Evolutionary conservation across 2,797 vertebrate genomes (phyloP).

Genomic region (Enteromius afrohamiltoni): DNA sequence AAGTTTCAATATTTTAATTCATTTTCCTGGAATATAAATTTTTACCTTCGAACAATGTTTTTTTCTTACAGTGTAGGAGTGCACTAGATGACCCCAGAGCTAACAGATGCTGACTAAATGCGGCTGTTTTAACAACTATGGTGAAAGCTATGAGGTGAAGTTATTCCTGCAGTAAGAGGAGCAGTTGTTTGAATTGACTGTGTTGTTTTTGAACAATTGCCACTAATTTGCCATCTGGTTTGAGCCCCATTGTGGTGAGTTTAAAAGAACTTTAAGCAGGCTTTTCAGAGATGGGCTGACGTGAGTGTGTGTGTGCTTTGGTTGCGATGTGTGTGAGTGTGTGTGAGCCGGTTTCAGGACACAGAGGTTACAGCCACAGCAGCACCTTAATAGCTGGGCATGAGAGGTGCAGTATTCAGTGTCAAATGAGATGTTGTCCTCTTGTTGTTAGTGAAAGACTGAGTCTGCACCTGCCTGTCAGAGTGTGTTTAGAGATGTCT

Average conservation of each 20-base stretch:
- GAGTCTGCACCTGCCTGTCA: not conserved
- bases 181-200: slow-evolving; percentile 50
- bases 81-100: slow-evolving; percentile 10
- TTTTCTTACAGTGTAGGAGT: not conserved
- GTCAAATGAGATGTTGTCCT: slow-evolving; percentile 11
- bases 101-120: not conserved
- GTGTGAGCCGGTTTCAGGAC: not conserved
- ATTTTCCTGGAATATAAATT: not conserved
- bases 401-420: slow-evolving; percentile 15
- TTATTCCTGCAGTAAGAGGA: slow-evolving; percentile 16
- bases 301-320: slow-evolving; percentile 59
- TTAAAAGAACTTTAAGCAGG: slow-evolving; percentile 72
- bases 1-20: not conserved
- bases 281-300: slow-evolving; percentile 64
- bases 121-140: not conserved
- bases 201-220: slow-evolving; percentile 81
- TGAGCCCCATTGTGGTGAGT: slow-evolving; percentile 68
- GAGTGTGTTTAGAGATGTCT: not conserved
- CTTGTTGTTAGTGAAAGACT: slow-evolving; percentile 16
- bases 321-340: slow-evolving; percentile 47
- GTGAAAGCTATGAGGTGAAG: slow-evolving; percentile 16
- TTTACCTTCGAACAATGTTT: not conserved
- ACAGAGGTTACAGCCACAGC: slow-evolving; percentile 16
- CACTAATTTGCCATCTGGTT: slow-evolving; percentile 83
- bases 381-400: not conserved